Conservation (phyloP, 2,888 invertebrate species). For the Linyphia triangularis region DNA sequence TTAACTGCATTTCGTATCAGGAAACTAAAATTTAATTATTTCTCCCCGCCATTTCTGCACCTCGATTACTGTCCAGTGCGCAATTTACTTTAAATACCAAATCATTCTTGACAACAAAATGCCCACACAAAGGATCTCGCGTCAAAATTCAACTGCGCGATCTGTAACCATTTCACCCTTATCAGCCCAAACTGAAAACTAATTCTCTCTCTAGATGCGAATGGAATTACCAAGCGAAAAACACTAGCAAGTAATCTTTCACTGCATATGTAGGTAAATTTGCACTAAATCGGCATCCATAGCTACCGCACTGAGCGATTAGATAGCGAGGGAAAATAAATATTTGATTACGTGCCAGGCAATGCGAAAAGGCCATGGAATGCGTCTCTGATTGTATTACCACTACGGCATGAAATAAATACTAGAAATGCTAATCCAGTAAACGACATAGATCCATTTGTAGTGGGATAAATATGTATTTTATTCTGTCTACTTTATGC, state of each 20-base stretch:
- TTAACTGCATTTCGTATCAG: too few species aligned
- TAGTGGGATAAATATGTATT: background rate
- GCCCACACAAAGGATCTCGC: too few species aligned
- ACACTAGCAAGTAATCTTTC: background rate
- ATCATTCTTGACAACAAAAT: too few species aligned
- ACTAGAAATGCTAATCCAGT: background rate
- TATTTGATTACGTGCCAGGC: slow-evolving; percentile 4
- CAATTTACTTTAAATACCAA: too few species aligned
- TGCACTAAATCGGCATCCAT: background rate
- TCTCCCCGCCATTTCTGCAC: too few species aligned
- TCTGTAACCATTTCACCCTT: background rate
- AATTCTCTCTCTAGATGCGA: background rate
- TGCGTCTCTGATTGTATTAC: background rate
- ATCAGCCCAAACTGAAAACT: background rate
- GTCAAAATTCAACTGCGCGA: background rate
- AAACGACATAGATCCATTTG: background rate
- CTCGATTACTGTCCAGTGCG: too few species aligned
- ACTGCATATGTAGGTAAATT: too few species aligned
- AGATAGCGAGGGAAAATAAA: slow-evolving; percentile 4
- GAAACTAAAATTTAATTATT: too few species aligned
- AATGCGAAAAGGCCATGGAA: background rate
- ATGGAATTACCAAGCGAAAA: too few species aligned
- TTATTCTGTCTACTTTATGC: too few species aligned
- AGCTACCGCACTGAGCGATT: background rate
- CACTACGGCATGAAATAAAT: background rate